These are phyloP conservation scores for Misgurnus anguillicaudatus DNA, from an alignment of 2,113 vertebrate species.

Conservation along the genomic window DNA sequence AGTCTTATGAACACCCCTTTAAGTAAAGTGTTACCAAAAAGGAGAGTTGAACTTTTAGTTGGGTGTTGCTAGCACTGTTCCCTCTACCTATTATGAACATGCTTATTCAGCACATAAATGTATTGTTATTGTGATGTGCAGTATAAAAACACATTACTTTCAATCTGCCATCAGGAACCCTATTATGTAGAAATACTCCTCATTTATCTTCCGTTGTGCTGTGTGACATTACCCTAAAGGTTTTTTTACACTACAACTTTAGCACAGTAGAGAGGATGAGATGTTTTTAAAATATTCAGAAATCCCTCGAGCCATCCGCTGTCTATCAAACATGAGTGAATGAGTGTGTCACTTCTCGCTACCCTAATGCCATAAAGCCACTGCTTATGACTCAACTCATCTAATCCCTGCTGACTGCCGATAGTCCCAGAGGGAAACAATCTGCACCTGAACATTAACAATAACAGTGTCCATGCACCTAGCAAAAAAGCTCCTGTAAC, in stretches of 20 bases:
- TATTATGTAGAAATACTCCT: not conserved
- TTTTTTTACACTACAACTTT: not conserved
- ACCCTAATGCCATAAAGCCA: slow-evolving; percentile 7
- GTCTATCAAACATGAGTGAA: slow-evolving; percentile 13
- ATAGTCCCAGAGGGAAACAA: slow-evolving; percentile 7
- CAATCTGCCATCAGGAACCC: not conserved
- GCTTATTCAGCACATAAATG: too few species aligned
- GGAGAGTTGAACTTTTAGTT: too few species aligned
- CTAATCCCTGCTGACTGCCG: slow-evolving; percentile 8
- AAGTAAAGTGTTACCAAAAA: too few species aligned
- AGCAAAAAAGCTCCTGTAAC: slow-evolving; percentile 62
- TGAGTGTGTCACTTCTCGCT: slow-evolving; percentile 5
- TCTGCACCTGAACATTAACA: slow-evolving; percentile 45
- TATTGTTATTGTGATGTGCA: too few species aligned
- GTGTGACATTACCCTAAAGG: not conserved
- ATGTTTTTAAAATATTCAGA: not conserved
- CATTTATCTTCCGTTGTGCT: not conserved
- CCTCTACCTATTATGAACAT: too few species aligned
- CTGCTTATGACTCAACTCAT: slow-evolving; percentile 15
- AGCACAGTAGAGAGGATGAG: not conserved
- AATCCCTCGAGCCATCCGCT: not conserved
- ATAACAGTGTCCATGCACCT: slow-evolving; percentile 53
- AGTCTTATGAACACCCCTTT: too few species aligned
- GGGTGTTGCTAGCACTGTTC: too few species aligned
- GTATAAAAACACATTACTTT: too few species aligned